Evolutionary conservation across 2,113 vertebrate genomes (phyloP).

Genomic region (Rhagologus leucostigma): DNA sequence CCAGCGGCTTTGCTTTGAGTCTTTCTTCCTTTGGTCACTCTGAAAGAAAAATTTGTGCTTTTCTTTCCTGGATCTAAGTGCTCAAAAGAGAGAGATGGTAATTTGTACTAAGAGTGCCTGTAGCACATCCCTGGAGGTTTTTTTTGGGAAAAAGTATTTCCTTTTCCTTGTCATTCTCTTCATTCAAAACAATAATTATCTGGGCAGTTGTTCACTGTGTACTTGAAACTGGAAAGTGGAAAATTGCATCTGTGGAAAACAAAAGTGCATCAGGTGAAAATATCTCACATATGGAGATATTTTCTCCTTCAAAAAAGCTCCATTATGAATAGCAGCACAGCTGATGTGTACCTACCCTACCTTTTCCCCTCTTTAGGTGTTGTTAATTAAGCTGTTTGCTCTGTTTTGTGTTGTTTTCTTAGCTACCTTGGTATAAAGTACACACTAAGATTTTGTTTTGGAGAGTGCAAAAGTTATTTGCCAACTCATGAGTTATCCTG

Average conservation of each 20-base stretch:
- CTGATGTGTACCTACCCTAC: neutral
- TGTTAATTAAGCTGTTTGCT: neutral
- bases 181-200: neutral
- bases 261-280: neutral
- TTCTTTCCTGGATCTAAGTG: neutral
- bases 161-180: neutral
- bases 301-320: neutral
- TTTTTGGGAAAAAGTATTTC: neutral
- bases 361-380: neutral
- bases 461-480: neutral
- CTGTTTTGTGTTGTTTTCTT: neutral
- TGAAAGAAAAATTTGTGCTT: neutral
- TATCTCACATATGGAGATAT: accelerated
- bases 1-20: neutral
- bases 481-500: neutral
- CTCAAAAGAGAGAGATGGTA: neutral
- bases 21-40: neutral
- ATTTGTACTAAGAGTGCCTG: neutral
- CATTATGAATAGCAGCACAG: neutral
- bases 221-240: neutral
- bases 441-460: neutral
- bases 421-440: neutral
- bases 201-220: neutral
- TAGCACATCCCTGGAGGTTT: neutral
- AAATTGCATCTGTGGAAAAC: neutral